Evolutionary conservation across 2,113 vertebrate genomes (phyloP).

Genomic region (Rissa tridactyla): DNA sequence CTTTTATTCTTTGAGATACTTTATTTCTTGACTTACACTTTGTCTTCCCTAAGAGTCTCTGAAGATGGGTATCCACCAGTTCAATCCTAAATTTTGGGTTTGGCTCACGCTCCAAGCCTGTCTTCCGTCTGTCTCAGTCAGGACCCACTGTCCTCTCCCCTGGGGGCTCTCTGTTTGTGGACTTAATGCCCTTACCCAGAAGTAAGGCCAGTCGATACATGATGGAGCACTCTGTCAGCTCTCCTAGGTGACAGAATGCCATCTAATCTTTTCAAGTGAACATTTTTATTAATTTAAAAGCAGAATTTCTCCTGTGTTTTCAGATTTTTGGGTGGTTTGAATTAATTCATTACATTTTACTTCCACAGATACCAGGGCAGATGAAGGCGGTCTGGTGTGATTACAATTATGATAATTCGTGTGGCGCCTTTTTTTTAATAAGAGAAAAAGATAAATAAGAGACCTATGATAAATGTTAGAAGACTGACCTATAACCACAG

Average conservation of each 20-base stretch:
- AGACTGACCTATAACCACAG: not conserved
- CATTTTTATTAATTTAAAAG: not conserved
- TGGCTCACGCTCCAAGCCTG: not conserved
- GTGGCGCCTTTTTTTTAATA: not conserved
- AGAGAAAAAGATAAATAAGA: not conserved
- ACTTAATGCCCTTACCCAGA: not conserved
- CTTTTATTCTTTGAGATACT: constrained; percentile 17
- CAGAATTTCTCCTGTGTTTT: not conserved
- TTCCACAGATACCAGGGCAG: not conserved
- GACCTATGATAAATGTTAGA: not conserved
- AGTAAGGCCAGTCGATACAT: not conserved
- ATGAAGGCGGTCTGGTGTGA: not conserved
- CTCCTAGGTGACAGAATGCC: not conserved
- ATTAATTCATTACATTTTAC: not conserved
- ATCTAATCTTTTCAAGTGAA: not conserved
- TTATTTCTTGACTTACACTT: constrained; percentile 17
- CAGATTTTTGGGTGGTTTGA: not conserved
- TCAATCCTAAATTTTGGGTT: not conserved
- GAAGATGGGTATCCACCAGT: not conserved
- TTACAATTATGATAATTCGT: not conserved
- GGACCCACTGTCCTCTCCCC: not conserved
- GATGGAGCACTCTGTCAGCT: not conserved
- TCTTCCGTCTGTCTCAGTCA: not conserved
- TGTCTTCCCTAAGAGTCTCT: not conserved
- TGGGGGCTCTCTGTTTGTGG: not conserved